Evolutionary conservation across 1,140 invertebrate genomes (phyloP), one percentile per base, ranked within the genome.

Genomic region (Pogonognathellus flavescens): DNA sequence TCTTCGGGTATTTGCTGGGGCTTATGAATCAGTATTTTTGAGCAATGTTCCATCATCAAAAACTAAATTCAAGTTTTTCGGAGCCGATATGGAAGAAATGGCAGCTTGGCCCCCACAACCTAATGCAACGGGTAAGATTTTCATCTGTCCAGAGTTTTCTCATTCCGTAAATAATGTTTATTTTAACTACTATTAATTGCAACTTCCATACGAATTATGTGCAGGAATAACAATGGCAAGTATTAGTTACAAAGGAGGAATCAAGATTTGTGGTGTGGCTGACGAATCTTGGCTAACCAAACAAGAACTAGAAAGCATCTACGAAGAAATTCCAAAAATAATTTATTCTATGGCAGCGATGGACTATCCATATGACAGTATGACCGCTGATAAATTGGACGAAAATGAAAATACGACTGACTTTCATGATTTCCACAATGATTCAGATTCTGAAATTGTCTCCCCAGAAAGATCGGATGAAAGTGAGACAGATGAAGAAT

Each of bases 291-390:
- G 84, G 70, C 16, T 85, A 16, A 80, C 72, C 0, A 25, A 80
- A 49, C 53, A 80, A 85, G 84, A 85, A 60, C 41, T 85, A 9
- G 18, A 60, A 22, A 57, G 55, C 0, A 80, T 85, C 9, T 59
- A 80, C 41, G 10, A n/a, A 5, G 84, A 85, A 49, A 85, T 85
- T 18, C 70, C 70, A 20, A 55, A 31, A 6, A 62, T 85, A 0
- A 85, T 85, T 50, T 52, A 80, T 41, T 31, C 62, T 0, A 76
- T 84, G 49, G 83, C 83, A 10, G 49, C 41, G 9, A 13, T 66
- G 18, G 62, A 66, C 11, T 66, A 66, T 66, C 62, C 62, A 13
- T 13, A 25, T 25, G 62, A 66, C 9, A 2, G 0, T 13, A 66
- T 20, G 13, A 13, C 14, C 11, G 22, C 62, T 11, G 62, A 66